A percentile compares a stretch with the other conserved stretches of the same genome.
Conservation (phyloP, 2,888 invertebrate species). For the Congeria kusceri region DNA sequence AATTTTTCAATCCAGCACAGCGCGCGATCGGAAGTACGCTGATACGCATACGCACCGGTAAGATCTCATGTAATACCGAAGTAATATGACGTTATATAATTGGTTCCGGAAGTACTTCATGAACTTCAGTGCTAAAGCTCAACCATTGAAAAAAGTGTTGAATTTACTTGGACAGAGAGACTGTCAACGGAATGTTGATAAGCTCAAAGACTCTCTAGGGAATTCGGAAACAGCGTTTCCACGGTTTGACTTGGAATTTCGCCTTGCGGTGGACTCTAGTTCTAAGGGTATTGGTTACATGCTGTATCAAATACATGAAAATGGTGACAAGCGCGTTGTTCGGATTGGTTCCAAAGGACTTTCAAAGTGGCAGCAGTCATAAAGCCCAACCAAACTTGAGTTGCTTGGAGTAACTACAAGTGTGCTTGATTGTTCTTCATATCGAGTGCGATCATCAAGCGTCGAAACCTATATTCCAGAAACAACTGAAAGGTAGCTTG, state of each 20-base stretch:
- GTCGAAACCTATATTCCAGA: slow-evolving; percentile 33
- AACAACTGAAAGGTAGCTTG: slow-evolving; percentile 25
- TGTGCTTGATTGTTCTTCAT: slow-evolving; percentile 53
- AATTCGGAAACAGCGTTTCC: slow-evolving; percentile 59
- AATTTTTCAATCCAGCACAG: too few species aligned
- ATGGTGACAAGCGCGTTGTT: slow-evolving; percentile 30
- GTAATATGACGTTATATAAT: too few species aligned
- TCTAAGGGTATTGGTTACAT: slow-evolving; percentile 58
- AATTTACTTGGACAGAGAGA: too few species aligned
- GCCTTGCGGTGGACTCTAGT: slow-evolving; percentile 54
- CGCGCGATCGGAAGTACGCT: too few species aligned
- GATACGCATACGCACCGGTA: too few species aligned
- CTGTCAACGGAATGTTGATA: slow-evolving; percentile 31
- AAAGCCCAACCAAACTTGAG: slow-evolving; percentile 60
- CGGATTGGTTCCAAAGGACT: slow-evolving; percentile 50
- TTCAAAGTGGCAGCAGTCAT: slow-evolving; percentile 50
- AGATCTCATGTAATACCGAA: too few species aligned
- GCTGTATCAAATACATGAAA: slow-evolving; percentile 53
- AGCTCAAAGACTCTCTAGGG: slow-evolving; percentile 31
- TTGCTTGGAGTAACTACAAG: slow-evolving; percentile 48
- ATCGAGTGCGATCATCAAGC: slow-evolving; percentile 60
- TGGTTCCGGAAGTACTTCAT: slow-evolving; percentile 65
- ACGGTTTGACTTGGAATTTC: slow-evolving; percentile 47
- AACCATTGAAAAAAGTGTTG: too few species aligned
- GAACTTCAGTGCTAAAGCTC: slow-evolving; percentile 33